Base-by-base conservation (phyloP, 2,797 vertebrate genomes). In the Poeciliopsis presidionis region DNA sequence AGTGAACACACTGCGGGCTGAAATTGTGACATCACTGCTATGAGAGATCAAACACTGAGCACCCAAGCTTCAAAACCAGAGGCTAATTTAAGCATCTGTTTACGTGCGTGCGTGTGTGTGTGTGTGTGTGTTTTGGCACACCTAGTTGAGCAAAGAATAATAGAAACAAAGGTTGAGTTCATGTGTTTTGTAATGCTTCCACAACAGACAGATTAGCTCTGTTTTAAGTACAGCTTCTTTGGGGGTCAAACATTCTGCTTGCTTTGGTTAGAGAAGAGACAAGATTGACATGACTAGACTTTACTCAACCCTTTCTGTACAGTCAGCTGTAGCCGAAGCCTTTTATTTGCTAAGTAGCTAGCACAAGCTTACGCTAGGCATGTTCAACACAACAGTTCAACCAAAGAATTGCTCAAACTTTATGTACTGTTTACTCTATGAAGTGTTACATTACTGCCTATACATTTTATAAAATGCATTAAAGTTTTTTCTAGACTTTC, bases 31-130 rank as follows among this genome's bases (percentile, higher is more conserved):
- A 69, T 73, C 80, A 83, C 75, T 74, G 36, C 33, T 13, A 77
- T 65, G 63, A 61, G 81, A 75, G 47, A 91, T 87, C 81, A 87
- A 81, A 90, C 73, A 73, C 81, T 55, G 0, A 46, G 59, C 2
- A 6, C 73, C 6, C 65, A 1, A 1, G 36, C 53, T 28, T 11
- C 33, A 8, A 5, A 39, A 36, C 57, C 45, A 69, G 81, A 53
- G 45, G 30, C 46, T 63, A 63, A 84, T 86, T 55, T 81, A 86
- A 86, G 80, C 36, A 71, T 77, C 73, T 79, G 77, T 43, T 36
- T 63, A 36, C 33, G 36, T 39, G 36, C 36, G 5, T 39, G 30
- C 30, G 30, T 33, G 30, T 4, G 25, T 77, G 57, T 13, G 7
- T 41, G 11, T 45, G 43, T 45, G 3, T 45, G 45, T 13, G 59